phyloP scores from a whole-genome alignment of 2,113 vertebrate species.

The Condylura cristata region DNA sequence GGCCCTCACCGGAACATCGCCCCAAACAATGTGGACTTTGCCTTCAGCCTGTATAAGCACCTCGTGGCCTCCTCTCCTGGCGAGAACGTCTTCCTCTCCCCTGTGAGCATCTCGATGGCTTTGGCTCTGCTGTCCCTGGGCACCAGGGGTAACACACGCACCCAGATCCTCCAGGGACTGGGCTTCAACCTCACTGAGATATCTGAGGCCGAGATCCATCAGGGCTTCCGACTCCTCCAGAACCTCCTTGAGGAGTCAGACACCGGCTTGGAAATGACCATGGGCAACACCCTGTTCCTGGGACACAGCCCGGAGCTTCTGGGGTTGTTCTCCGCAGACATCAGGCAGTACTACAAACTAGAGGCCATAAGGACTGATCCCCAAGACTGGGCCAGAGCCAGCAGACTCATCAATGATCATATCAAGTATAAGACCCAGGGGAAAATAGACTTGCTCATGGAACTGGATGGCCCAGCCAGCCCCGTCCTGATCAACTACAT shows the following conservation, averaged over 20 bases:
- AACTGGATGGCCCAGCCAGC: neutral
- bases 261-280: slow-evolving; percentile 80
- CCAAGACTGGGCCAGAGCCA: slow-evolving; percentile 80
- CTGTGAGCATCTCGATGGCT: slow-evolving; percentile 88
- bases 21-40: slow-evolving; percentile 89
- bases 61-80: slow-evolving; percentile 72
- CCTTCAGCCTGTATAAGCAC: slow-evolving; percentile 87
- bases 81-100: slow-evolving; percentile 91
- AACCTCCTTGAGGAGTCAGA: slow-evolving; percentile 83
- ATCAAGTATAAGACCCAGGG: slow-evolving; percentile 78
- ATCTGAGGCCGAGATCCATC: slow-evolving; percentile 83
- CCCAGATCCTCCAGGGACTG: slow-evolving; percentile 88
- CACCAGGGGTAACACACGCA: slow-evolving; percentile 82
- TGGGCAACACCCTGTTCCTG: slow-evolving; percentile 87
- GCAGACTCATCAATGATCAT: slow-evolving; percentile 87
- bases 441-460: neutral
- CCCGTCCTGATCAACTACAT: slow-evolving; percentile 69
- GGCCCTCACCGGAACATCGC: slow-evolving; percentile 53
- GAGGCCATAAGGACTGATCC: slow-evolving; percentile 86
- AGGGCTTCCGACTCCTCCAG: slow-evolving; percentile 85
- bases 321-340: slow-evolving; percentile 82
- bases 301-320: slow-evolving; percentile 77
- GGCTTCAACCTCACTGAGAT: slow-evolving; percentile 85
- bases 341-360: slow-evolving; percentile 82
- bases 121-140: slow-evolving; percentile 90